These are phyloP conservation scores for Erpobdella octoculata DNA, from an alignment of 2,888 invertebrate species.

Conservation along the genomic window DNA sequence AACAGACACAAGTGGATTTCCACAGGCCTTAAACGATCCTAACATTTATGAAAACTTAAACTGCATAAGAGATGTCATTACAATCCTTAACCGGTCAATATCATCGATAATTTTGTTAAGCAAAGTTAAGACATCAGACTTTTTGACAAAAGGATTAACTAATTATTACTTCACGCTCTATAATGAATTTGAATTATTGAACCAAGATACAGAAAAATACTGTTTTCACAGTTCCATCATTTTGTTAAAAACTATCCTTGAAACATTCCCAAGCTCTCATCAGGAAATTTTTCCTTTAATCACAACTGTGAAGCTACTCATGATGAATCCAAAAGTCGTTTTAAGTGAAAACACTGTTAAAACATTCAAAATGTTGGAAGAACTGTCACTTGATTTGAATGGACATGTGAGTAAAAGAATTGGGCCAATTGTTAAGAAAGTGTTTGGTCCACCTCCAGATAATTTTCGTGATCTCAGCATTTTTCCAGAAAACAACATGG, in stretches of 20 bases:
- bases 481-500: slow-evolving; percentile 45
- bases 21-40: slow-evolving; percentile 15
- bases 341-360: background rate
- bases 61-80: slow-evolving; percentile 22
- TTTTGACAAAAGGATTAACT: slow-evolving; percentile 26
- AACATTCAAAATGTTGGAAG: no score
- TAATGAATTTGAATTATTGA: background rate
- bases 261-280: background rate
- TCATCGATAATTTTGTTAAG: slow-evolving; percentile 32
- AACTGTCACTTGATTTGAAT: no score
- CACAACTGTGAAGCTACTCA: background rate
- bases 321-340: no score
- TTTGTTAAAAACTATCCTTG: background rate
- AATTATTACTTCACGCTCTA: slow-evolving; percentile 17
- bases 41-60: slow-evolving; percentile 22
- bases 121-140: slow-evolving; percentile 28
- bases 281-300: background rate
- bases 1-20: slow-evolving; percentile 18
- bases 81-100: slow-evolving; percentile 31
- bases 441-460: background rate
- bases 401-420: background rate
- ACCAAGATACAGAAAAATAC: background rate
- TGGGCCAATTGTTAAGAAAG: background rate
- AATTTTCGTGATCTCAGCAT: slow-evolving; percentile 48
- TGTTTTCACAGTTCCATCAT: background rate